phyloP scores from a whole-genome alignment of 23 tunicate genomes.

The Botrylloides violaceus region DNA sequence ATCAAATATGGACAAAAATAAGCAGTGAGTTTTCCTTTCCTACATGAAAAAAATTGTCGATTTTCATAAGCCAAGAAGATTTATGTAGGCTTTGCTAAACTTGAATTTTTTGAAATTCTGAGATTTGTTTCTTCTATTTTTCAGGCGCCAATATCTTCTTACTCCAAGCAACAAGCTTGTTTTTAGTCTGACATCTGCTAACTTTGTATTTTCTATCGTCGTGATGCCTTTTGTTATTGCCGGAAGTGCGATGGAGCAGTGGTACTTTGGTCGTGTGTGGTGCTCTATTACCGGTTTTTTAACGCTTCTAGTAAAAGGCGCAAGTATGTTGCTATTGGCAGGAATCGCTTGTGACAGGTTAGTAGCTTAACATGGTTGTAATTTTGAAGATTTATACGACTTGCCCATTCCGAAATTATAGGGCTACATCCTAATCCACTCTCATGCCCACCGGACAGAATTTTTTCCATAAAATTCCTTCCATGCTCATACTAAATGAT shows the following conservation, averaged over 20 bases:
- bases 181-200: conserved; percentile 44
- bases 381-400: too few species aligned
- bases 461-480: too few species aligned
- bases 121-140: not conserved
- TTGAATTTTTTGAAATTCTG: not conserved
- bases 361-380: too few species aligned
- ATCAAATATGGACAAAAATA: too few species aligned
- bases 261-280: conserved; percentile 53
- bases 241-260: conserved; percentile 29
- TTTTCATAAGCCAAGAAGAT: too few species aligned
- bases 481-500: too few species aligned
- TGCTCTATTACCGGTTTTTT: conserved; percentile 46
- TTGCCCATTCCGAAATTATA: too few species aligned
- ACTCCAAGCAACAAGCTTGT: conserved; percentile 74
- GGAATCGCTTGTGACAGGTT: conserved; percentile 65
- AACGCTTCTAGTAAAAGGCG: conserved; percentile 22
- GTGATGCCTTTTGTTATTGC: conserved; percentile 36
- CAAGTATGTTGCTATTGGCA: conserved; percentile 38
- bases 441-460: too few species aligned
- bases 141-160: conserved; percentile 43
- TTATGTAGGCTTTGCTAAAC: not conserved
- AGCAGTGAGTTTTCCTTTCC: too few species aligned
- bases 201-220: conserved; percentile 34
- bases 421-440: too few species aligned
- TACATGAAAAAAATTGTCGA: too few species aligned